phyloP scores from a whole-genome alignment of 2,888 invertebrate species.

The Philopedon plagiatum region DNA sequence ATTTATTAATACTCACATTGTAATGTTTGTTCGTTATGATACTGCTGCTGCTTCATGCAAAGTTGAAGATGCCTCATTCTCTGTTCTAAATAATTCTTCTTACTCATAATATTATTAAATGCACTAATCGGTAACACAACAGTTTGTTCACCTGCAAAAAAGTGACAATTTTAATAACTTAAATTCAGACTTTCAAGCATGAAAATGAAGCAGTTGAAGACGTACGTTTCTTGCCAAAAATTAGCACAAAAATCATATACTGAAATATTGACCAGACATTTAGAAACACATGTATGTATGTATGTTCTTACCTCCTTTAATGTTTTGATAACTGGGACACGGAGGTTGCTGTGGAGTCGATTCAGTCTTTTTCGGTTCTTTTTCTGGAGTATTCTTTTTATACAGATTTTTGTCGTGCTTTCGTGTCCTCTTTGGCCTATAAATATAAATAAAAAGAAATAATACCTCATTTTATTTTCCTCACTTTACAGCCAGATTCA shows the following conservation, averaged over 20 bases:
- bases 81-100: slow-evolving; percentile 72
- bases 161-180: too few relatives aligned
- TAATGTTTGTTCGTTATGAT: slow-evolving; percentile 74
- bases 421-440: slow-evolving; percentile 64
- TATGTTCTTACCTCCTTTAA: slow-evolving; percentile 33
- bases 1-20: slow-evolving; percentile 71
- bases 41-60: slow-evolving; percentile 75
- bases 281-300: not conserved
- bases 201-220: too few relatives aligned
- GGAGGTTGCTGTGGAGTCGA: slow-evolving; percentile 6
- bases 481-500: not conserved
- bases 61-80: slow-evolving; percentile 76
- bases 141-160: slow-evolving; percentile 57
- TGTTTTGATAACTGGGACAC: slow-evolving; percentile 26
- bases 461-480: not conserved
- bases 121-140: slow-evolving; percentile 61
- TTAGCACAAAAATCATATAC: too few relatives aligned
- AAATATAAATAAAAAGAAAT: not conserved
- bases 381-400: slow-evolving; percentile 60
- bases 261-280: too few relatives aligned
- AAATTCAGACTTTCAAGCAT: too few relatives aligned
- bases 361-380: slow-evolving; percentile 54
- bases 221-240: too few relatives aligned
- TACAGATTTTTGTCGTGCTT: slow-evolving; percentile 65
- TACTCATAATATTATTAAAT: slow-evolving; percentile 63